These are phyloP conservation scores for Hemiprocne comata DNA, from an alignment of 2,113 vertebrate genomes.

Conservation along the genomic window DNA sequence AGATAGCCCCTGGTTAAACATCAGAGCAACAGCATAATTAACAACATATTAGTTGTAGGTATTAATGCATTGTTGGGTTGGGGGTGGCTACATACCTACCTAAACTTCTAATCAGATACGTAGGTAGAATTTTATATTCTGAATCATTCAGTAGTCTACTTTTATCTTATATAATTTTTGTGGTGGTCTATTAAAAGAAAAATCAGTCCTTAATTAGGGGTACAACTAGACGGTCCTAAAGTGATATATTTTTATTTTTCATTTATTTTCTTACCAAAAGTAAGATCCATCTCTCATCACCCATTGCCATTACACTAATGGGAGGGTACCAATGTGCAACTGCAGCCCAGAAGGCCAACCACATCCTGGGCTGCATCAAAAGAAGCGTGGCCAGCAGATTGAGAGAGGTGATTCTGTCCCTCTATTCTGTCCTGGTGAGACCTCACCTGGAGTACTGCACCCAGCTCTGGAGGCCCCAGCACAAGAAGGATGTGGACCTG, in stretches of 20 bases:
- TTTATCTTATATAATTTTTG: neutral
- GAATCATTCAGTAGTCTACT: neutral
- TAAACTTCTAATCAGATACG: neutral
- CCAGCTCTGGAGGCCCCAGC: too few relatives aligned
- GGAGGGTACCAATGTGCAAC: neutral
- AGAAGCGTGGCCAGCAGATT: too few relatives aligned
- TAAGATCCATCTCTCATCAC: neutral
- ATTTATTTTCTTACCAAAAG: neutral
- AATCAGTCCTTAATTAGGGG: neutral
- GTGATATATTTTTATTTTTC: neutral
- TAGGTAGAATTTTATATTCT: neutral
- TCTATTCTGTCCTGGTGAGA: too few relatives aligned
- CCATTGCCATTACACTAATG: neutral
- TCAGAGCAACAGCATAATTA: neutral
- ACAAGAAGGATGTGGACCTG: too few relatives aligned
- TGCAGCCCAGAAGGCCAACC: too few relatives aligned
- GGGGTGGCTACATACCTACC: neutral
- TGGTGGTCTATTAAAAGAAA: neutral
- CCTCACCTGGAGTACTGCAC: too few relatives aligned
- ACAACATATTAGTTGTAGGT: neutral
- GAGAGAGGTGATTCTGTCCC: too few relatives aligned
- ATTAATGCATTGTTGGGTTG: neutral
- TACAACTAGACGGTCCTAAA: neutral
- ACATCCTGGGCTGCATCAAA: too few relatives aligned
- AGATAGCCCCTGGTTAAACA: neutral